Evolutionary conservation across 2,797 vertebrate genomes (phyloP).

Genomic region (Craterocephalus amniculus): DNA sequence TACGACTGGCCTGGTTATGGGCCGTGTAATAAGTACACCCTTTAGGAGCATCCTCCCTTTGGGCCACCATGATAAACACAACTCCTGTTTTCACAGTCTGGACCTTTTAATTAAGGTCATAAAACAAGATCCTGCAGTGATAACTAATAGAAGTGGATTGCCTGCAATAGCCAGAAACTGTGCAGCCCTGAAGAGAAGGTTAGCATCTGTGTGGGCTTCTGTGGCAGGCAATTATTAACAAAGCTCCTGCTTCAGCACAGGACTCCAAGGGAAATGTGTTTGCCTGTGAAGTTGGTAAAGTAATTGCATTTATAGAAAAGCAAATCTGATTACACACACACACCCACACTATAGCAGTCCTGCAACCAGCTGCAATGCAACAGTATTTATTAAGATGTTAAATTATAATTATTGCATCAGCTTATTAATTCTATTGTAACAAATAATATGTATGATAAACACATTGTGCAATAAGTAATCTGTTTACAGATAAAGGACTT

Average conservation of each 20-base stretch:
- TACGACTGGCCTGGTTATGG: slow-evolving; percentile 46
- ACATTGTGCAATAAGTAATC: slow-evolving; percentile 33
- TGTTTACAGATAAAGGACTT: slow-evolving; percentile 48
- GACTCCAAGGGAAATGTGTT: slow-evolving; percentile 32
- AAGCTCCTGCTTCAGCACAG: slow-evolving; percentile 24
- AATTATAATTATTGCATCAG: slow-evolving; percentile 38
- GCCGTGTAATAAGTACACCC: slow-evolving; percentile 49
- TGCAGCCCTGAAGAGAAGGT: slow-evolving; percentile 22
- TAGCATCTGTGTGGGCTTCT: slow-evolving; percentile 34
- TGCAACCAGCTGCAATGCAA: slow-evolving; percentile 28
- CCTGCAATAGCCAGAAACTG: slow-evolving; percentile 29
- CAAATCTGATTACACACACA: slow-evolving; percentile 20
- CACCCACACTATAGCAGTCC: slow-evolving; percentile 18
- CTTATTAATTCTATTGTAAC: slow-evolving; percentile 44
- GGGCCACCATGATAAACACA: slow-evolving; percentile 69
- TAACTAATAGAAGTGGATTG: slow-evolving; percentile 52
- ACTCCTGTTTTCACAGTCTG: slow-evolving; percentile 68
- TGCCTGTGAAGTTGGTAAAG: slow-evolving; percentile 27
- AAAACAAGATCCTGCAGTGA: slow-evolving; percentile 69
- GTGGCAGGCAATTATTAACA: slow-evolving; percentile 34
- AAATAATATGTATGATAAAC: slow-evolving; percentile 33
- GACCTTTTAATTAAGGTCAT: slow-evolving; percentile 74
- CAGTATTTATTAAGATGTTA: slow-evolving; percentile 26
- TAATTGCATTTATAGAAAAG: slow-evolving; percentile 31
- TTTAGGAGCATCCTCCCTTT: slow-evolving; percentile 42